Conservation (phyloP, 2,113 vertebrate genomes). For the Tragelaphus scriptus region DNA sequence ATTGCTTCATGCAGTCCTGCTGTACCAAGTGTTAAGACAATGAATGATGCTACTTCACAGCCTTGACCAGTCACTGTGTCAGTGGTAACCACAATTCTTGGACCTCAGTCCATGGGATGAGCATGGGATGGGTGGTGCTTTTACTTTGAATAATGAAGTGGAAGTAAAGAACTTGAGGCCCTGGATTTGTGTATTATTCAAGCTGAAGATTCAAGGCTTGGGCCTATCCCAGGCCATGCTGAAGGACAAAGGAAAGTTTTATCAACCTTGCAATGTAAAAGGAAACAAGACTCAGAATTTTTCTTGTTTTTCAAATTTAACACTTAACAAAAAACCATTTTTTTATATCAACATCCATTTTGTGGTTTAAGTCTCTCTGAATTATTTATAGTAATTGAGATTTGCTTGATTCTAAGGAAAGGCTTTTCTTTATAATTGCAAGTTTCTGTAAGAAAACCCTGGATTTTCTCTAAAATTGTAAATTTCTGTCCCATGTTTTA, state of each 20-base stretch:
- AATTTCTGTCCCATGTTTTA: background rate
- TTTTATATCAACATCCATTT: background rate
- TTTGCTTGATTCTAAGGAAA: background rate
- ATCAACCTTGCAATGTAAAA: background rate
- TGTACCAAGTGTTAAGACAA: background rate
- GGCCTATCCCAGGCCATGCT: background rate
- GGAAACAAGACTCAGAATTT: background rate
- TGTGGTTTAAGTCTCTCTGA: background rate
- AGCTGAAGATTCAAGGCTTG: background rate
- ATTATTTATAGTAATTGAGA: background rate
- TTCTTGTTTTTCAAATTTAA: background rate
- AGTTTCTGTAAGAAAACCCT: background rate
- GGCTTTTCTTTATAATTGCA: background rate
- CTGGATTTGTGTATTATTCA: background rate
- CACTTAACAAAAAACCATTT: background rate
- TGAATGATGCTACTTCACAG: background rate
- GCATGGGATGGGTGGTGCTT: background rate
- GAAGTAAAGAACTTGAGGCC: background rate
- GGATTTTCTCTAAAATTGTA: background rate
- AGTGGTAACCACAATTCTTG: background rate
- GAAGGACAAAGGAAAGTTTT: background rate
- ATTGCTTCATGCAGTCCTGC: too few relatives aligned
- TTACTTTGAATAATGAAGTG: background rate
- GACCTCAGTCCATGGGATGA: background rate
- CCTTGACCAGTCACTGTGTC: background rate